Percentiles rank a stretch among this genome's conserved stretches.
phyloP scores from a whole-genome alignment of 2,113 vertebrate species.

The Agapornis roseicollis region DNA sequence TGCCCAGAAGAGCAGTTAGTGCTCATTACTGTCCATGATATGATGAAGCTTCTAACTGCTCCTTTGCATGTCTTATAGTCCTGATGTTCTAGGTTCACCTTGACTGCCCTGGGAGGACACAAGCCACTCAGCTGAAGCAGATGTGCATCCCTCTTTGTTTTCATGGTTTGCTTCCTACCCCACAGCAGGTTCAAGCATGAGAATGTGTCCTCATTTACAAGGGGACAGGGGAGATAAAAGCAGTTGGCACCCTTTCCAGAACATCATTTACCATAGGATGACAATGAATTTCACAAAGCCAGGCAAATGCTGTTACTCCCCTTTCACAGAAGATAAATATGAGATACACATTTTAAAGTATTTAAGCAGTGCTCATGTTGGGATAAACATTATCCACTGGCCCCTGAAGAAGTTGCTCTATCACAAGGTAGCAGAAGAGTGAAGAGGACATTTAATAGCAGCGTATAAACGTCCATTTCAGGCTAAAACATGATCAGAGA shows the following conservation, averaged over 20 bases:
- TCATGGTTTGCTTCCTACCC: neutral
- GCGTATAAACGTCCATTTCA: neutral
- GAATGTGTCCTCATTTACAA: neutral
- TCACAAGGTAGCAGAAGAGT: neutral
- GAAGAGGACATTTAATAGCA: neutral
- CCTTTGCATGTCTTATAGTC: neutral
- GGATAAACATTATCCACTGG: neutral
- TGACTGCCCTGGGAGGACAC: neutral
- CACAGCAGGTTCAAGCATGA: neutral
- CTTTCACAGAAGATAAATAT: neutral
- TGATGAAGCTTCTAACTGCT: neutral
- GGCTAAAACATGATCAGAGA: neutral
- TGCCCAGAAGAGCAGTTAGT: neutral
- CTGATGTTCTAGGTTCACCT: neutral
- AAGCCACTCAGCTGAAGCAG: neutral
- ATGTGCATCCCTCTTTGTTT: too few relatives aligned
- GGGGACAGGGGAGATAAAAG: too few relatives aligned
- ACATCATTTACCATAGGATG: neutral
- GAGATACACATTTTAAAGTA: neutral
- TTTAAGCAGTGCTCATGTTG: neutral
- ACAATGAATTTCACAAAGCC: neutral
- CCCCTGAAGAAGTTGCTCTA: neutral
- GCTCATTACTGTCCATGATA: neutral
- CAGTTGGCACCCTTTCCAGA: neutral
- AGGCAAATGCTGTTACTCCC: neutral